Evolutionary conservation across 92 coral and sea anemone genomes (phyloP).

Genomic region (Virgularia gustaviana): DNA sequence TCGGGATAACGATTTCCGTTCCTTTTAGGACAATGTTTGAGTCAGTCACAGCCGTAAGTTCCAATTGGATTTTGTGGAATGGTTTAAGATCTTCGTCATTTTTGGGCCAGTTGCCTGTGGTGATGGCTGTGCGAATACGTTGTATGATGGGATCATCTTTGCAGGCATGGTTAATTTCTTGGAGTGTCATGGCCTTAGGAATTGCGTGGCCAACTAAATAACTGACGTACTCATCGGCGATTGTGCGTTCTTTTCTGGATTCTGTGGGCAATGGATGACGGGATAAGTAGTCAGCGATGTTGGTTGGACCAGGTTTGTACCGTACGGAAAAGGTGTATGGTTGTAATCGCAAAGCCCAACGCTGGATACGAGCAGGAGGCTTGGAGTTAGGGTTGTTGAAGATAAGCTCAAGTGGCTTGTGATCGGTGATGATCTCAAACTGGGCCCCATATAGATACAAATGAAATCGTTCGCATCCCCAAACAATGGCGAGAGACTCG

Average conservation of each 20-base stretch:
- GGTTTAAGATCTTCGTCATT: neutral
- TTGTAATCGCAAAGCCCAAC: slow-evolving; percentile 21
- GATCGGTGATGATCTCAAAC: slow-evolving; percentile 31
- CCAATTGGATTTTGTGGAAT: slow-evolving; percentile 12
- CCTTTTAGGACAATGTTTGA: slow-evolving; percentile 27
- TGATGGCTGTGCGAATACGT: neutral
- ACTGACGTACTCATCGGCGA: slow-evolving; percentile 36
- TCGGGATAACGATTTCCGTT: slow-evolving; percentile 43
- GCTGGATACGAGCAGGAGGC: slow-evolving; percentile 18
- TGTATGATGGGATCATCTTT: neutral
- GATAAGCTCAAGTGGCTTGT: slow-evolving; percentile 17
- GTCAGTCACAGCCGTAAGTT: slow-evolving; percentile 34
- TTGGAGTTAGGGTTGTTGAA: slow-evolving; percentile 24
- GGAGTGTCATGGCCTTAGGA: slow-evolving; percentile 40
- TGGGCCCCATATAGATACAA: slow-evolving; percentile 22
- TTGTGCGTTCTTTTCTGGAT: slow-evolving; percentile 2
- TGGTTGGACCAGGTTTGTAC: slow-evolving; percentile 6
- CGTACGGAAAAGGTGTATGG: slow-evolving; percentile 13
- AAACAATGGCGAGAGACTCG: slow-evolving; percentile 33
- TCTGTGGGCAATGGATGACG: slow-evolving; percentile 25
- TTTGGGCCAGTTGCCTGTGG: slow-evolving; percentile 20
- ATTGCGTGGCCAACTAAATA: slow-evolving; percentile 22
- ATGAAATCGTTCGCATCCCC: slow-evolving; percentile 43
- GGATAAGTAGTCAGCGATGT: slow-evolving; percentile 37
- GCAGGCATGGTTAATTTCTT: slow-evolving; percentile 15